Base-by-base conservation (phyloP, 2,888 invertebrate genomes). In the Automeris io region DNA sequence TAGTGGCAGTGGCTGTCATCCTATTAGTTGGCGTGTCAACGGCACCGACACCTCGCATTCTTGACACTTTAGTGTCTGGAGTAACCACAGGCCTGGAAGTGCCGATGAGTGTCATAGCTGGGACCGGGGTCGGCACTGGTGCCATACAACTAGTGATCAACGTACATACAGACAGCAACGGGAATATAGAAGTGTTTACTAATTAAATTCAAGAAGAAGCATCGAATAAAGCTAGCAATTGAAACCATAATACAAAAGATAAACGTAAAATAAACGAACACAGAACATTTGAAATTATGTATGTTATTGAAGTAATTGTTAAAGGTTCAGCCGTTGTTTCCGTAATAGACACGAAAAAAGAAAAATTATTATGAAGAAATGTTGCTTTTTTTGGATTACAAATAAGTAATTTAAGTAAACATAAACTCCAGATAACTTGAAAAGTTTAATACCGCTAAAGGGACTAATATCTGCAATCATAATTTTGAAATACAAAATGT, bases 61-160 rank as follows among this genome's bases (percentile, higher is more conserved):
- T 82, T 1, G 35, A 42, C 5, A 45, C 55, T 3, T 44, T 75
- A 43, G 66, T 81, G 6, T 67, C 81, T 3, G 72, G 68, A 1
- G 71, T 68, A 38, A 86, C 86, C 18, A 79, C 75, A 0, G 85
- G 85, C 0, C 40, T 86, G 12, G 86, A 85, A 40, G 56, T 85
- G 4, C 86, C 86, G 0, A 61, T 47, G 12, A 75, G 73, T 19
- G 61, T 78, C 2, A 61, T 78, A 16, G 72, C 76, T 0, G 74
- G 77, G 1, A 66, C 64, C 0, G 78, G 72, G 0, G 51, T 52
- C 1, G 77, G 76, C 2, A 62, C 62, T 0, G 83, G 82, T 0
- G 69, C 81, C 2, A 52, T 85, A 35, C 86, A 86, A 33, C 51
- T 86, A 1, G 85, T 85, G 9, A 59, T 86, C 16, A 85, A 85